These are phyloP conservation scores for Lathronympha strigana DNA, from an alignment of 2,888 invertebrate species.

Conservation along the genomic window DNA sequence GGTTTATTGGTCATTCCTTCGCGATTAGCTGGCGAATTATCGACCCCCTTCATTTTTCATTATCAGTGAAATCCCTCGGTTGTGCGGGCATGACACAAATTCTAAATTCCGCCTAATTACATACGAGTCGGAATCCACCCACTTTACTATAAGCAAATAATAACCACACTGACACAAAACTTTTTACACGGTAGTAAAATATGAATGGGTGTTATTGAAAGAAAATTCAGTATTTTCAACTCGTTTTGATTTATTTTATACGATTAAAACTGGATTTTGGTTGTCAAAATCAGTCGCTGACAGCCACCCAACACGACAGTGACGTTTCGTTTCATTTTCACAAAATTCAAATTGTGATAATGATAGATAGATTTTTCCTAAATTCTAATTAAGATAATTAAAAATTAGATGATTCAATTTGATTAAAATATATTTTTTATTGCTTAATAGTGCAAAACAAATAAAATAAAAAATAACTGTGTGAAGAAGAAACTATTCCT, in stretches of 20 bases:
- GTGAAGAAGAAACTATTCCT: too few species aligned
- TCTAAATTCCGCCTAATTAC: conserved; percentile 57
- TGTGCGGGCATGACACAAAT: conserved; percentile 76
- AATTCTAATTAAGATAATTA: too few species aligned
- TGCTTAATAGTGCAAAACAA: too few species aligned
- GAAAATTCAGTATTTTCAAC: conserved; percentile 49
- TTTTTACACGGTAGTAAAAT: conserved; percentile 4
- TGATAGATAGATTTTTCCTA: too few species aligned
- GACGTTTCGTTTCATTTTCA: conserved; percentile 48
- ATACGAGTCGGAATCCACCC: conserved; percentile 68
- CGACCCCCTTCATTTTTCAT: conserved; percentile 86
- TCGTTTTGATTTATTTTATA: conserved; percentile 53
- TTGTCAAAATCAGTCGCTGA: conserved; percentile 67
- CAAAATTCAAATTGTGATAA: not conserved
- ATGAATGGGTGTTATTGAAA: conserved; percentile 22
- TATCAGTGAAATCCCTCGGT: conserved; percentile 66
- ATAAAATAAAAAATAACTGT: too few species aligned
- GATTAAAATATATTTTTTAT: too few species aligned
- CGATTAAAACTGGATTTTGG: conserved; percentile 60
- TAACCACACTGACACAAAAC: conserved; percentile 32
- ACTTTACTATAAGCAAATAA: conserved; percentile 58
- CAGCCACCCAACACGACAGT: conserved; percentile 67
- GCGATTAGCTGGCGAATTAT: conserved; percentile 74
- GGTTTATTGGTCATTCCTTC: conserved; percentile 88
- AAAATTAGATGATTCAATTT: too few species aligned